Base-by-base conservation (phyloP, 2,797 vertebrate species). In the Schizopygopsis pylzovi region DNA sequence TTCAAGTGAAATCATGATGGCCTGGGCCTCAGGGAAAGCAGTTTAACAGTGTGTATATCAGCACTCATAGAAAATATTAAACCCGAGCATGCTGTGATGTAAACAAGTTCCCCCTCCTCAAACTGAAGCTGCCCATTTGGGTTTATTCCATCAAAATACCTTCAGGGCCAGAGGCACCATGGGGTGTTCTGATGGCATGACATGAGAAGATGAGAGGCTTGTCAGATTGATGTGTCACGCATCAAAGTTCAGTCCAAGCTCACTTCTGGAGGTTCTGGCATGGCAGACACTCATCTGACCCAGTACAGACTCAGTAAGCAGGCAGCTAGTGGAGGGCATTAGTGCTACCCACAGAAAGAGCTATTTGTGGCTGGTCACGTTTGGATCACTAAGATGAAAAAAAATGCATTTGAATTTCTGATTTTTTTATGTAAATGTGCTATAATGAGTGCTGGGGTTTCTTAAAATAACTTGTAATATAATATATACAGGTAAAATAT, bases 21-120 rank as follows among this genome's bases (percentile, higher is more conserved):
- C 70, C 6, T 68, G 54, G 37, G 33, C 72, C 22, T 81, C 45
- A 15, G 49, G 52, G 13, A 81, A 37, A 61, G 25, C 72, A 77
- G 45, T 86, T 80, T 72, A 61, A 22, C 47, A 18, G 13, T 77
- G 54, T 59, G 37, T 16, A 73, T 8, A 70, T 45, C 52, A 83
- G 54, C 59, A 61, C 59, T 59, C 73, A 84, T 45, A 65, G 33
- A 59, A 87, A 59, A 79, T 65, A 77, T 79, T 56, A 84, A 81
- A 85, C 72, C 61, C 76, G 75, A 86, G 75, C 79, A 78, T 71
- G 47, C 43, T 6, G 85, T 79, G 82, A 85, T 61, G 67, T 79
- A 33, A 33, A 82, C 86, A 86, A 88, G 91, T 93, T 92, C 87
- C 80, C 77, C 56, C 86, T 85, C 65, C 83, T 91, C 91, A 89